Conservation (phyloP, 2,888 invertebrate species). For the Embidobia sp. region DNA sequence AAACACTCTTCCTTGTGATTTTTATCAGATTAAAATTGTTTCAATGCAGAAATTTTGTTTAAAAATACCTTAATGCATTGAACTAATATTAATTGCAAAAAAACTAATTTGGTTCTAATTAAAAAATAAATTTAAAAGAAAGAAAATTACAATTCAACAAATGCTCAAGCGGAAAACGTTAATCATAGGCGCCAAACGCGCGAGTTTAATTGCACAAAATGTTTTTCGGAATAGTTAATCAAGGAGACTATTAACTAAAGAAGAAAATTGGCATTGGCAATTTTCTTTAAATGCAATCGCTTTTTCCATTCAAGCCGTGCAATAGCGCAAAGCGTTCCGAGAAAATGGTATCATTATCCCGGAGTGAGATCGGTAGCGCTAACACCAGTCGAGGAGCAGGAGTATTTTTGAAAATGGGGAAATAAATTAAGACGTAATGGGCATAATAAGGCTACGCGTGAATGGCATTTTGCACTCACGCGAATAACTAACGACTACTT, state of each 20-base stretch:
- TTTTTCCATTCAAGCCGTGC: slow-evolving; percentile 10
- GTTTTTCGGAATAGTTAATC: slow-evolving; percentile 37
- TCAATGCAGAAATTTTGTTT: no score
- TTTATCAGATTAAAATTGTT: no score
- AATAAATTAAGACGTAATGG: slow-evolving; percentile 76
- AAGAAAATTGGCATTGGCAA: slow-evolving; percentile 43
- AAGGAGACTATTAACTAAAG: slow-evolving; percentile 31
- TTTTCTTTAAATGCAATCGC: slow-evolving; percentile 42
- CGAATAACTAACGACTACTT: slow-evolving; percentile 72
- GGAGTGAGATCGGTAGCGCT: slow-evolving; percentile 44
- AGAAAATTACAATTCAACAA: no score
- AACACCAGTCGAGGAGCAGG: slow-evolving; percentile 25
- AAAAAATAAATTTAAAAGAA: no score
- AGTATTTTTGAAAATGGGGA: slow-evolving; percentile 71
- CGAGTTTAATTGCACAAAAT: slow-evolving; percentile 15
- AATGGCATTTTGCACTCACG: slow-evolving; percentile 72
- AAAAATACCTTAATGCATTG: no score
- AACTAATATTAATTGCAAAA: no score
- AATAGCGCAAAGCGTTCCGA: slow-evolving; percentile 67
- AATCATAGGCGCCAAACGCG: slow-evolving; percentile 1
- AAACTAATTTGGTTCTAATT: no score
- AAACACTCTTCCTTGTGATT: no score
- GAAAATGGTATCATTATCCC: slow-evolving; percentile 73
- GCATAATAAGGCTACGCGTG: slow-evolving; percentile 73
- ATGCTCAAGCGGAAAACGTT: not conserved